Base-by-base conservation (phyloP, 2,888 invertebrate species). In the Spicauda simplicius region DNA sequence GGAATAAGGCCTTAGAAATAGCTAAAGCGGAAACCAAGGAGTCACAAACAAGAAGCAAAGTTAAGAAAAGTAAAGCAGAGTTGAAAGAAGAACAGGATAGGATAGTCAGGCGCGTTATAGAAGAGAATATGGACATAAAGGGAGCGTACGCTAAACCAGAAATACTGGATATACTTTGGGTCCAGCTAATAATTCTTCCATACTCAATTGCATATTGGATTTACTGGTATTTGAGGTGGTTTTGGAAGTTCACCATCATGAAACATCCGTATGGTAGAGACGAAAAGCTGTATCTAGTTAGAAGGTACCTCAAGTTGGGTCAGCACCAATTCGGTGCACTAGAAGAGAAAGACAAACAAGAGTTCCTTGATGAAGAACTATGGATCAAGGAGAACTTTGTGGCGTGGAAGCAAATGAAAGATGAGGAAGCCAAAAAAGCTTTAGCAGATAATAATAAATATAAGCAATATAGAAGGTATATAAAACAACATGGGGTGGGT, bases 91-190 rank as follows among this genome's bases (percentile, higher is more conserved):
- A 97, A 84, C 95, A 97, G 72, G 98, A 98, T 80, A 94, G 93
- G 69, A 94, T 97, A 50, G 96, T 98, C 64, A 94, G 96, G 71
- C 94, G 95, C 82, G 96, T 99, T 2, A 96, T 99, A 68, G 97
- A 97, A 86, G 96, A 98, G 74, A 98, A 98, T 81, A 97, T 98
- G 96, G 98, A 98, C 80, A 98, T 98, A 57, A 96, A 97, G 82
- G 98, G 98, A 18, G 97, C 97, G 0, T 98, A 98, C 86, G 97
- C 97, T 0, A 97, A 97, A 81, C 98, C 98, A 0, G 95, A 95
- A 62, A 84, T 97, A 19, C 81, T 90, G 60, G 97, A 98, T 85
- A 95, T 98, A 10, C 88, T 98, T 8, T 97, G 97, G 97, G 92
- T 98, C 61, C 97, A 98, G 87, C 80, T 98, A 19, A 88, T 98